Evolutionary conservation across 2,888 invertebrate species (phyloP).

Genomic region (Nysson spinosus): DNA sequence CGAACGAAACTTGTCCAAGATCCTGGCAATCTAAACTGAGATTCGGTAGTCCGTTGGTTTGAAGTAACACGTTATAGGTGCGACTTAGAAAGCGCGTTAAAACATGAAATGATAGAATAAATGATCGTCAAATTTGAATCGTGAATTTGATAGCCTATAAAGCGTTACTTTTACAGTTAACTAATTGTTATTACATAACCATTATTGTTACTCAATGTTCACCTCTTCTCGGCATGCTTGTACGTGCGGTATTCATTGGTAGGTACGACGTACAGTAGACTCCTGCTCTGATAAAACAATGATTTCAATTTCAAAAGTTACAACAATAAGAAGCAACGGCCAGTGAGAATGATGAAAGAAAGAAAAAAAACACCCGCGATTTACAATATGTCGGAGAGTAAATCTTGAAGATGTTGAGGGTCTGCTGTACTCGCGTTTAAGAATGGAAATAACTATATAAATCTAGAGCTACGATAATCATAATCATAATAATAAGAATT

Average conservation of each 20-base stretch:
- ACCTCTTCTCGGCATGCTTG: slow-evolving; percentile 29
- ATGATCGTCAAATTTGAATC: slow-evolving; percentile 34
- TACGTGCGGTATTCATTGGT: slow-evolving; percentile 31
- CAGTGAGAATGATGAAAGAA: too few species aligned
- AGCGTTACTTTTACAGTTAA: slow-evolving; percentile 41
- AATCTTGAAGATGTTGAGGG: too few species aligned
- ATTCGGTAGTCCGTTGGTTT: background rate
- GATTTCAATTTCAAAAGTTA: too few species aligned
- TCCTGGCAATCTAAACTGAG: too few species aligned
- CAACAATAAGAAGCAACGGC: too few species aligned
- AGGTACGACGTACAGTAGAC: slow-evolving; percentile 24
- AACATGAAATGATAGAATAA: slow-evolving; percentile 14
- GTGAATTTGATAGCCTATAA: slow-evolving; percentile 32
- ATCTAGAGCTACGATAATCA: slow-evolving; percentile 27
- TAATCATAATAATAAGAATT: too few species aligned
- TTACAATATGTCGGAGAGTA: background rate
- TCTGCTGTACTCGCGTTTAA: too few species aligned
- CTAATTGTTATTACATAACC: slow-evolving; percentile 13
- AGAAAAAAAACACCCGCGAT: slow-evolving; percentile 15
- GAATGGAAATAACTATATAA: background rate
- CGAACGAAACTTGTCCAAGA: too few species aligned
- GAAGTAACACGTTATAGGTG: slow-evolving; percentile 7
- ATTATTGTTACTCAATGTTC: slow-evolving; percentile 13
- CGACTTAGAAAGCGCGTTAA: slow-evolving; percentile 21
- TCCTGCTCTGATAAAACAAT: too few species aligned